A percentile compares a stretch with the other conserved stretches of the same genome.
phyloP scores from a whole-genome alignment of 2,797 vertebrate genomes.

The Sebastes dallii region DNA sequence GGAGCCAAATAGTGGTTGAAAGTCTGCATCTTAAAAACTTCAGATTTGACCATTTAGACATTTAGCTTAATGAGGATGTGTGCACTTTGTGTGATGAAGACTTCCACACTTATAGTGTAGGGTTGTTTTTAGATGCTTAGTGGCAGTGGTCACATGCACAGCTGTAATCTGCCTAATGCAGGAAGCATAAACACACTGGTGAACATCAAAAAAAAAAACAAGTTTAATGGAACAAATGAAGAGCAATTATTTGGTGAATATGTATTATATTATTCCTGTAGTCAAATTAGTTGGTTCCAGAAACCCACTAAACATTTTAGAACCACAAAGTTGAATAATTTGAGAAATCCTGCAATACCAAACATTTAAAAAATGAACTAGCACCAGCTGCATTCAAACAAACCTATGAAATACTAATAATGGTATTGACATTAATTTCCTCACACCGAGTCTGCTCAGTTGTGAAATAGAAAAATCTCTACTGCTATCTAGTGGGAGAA shows the following conservation, averaged over 20 bases:
- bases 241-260: neutral
- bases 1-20: neutral
- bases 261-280: neutral
- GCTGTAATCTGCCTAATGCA: neutral
- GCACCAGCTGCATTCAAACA: neutral
- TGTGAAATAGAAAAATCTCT: neutral
- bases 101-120: neutral
- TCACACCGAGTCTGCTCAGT: neutral
- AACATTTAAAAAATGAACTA: neutral
- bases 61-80: neutral
- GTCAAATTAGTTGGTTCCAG: neutral
- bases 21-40: neutral
- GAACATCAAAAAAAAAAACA: neutral
- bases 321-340: neutral
- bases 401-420: neutral
- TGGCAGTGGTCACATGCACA: neutral
- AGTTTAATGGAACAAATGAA: neutral
- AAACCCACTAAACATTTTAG: neutral
- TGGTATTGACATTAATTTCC: neutral
- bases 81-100: too few relatives aligned
- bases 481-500: conserved; percentile 73
- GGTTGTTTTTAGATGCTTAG: neutral
- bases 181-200: neutral
- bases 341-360: neutral
- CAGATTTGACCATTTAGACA: neutral